Base-by-base conservation (phyloP, 2,113 vertebrate species). In the Numenius arquata region DNA sequence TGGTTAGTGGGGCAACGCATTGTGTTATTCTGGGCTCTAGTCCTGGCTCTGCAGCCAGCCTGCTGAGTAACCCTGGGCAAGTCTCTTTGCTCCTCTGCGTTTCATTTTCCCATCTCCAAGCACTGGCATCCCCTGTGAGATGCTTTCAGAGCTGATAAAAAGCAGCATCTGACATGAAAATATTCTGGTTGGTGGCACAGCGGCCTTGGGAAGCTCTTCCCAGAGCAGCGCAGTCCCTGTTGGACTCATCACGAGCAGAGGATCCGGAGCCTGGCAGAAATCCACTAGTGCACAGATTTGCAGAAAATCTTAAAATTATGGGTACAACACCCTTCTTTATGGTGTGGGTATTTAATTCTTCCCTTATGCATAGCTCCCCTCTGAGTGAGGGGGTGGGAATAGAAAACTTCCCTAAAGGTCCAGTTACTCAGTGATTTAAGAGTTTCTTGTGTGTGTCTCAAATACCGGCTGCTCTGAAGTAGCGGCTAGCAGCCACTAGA, bases 201-300 rank as follows among this genome's bases (percentile, higher is more conserved):
- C 45, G 29, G 25, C 47, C 52, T 71, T 59, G 45, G 38, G 62
- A 68, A 80, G 65, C 36, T 63, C 29, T 76, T 59, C 32, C 70
- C 53, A 32, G 71, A 50, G 70, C 41, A 45, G 32, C 8, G 9
- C 17, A 56, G 36, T 45, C 38, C 1, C 1, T n/a, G 77, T 45
- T 43, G 56, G 67, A 50, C 34, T n/a, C 14, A 3, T 12, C 7
- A 27, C 0, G 0, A 61, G 40, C 40, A 41, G 30, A 52, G 14
- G 12, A 8, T 15, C 41, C 58, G 55, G 36, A 40, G 65, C 58
- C 47, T 76, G 56, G 52, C 27, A 41, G 90, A 45, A 77, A 40
- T 29, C 41, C 23, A 20, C 27, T 19, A 16, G 22, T 12, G 58
- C 43, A 20, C 4, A 29, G 41, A 40, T 27, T 9, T 43, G 21